phyloP scores from a whole-genome alignment of 1,140 invertebrate species.

The Trypoxylus dichotomus region DNA sequence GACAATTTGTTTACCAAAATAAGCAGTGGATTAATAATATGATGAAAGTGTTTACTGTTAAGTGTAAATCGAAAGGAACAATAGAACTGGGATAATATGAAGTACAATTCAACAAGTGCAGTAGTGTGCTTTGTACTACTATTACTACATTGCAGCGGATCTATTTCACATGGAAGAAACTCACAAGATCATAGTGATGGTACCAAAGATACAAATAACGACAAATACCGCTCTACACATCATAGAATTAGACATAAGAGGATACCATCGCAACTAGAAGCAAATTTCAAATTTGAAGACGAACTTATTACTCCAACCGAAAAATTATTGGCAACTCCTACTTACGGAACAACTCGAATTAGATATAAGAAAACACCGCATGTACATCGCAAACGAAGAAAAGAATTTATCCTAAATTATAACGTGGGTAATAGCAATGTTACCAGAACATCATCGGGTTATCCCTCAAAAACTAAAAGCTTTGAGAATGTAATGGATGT shows the following conservation, averaged over 20 bases:
- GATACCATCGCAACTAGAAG: background rate
- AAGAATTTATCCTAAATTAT: background rate
- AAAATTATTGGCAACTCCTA: background rate
- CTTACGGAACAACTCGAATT: background rate
- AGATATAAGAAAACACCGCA: background rate
- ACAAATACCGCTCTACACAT: background rate
- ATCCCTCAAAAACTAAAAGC: background rate
- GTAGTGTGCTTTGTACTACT: background rate
- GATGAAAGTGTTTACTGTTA: background rate
- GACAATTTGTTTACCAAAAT: too few species aligned
- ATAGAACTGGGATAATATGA: slow-evolving; percentile 9
- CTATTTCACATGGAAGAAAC: background rate
- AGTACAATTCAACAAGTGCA: background rate
- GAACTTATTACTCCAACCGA: background rate
- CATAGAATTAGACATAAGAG: background rate
- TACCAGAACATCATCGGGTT: background rate
- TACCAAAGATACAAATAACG: background rate
- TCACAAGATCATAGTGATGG: background rate
- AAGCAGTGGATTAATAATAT: background rate
- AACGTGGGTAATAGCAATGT: background rate
- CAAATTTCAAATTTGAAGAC: background rate
- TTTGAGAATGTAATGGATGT: slow-evolving; percentile 4
- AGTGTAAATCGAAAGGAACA: background rate
- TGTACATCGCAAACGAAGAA: background rate
- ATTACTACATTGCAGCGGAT: background rate